Conservation (phyloP, 1,140 invertebrate genomes). For the Microplitis demolitor region DNA sequence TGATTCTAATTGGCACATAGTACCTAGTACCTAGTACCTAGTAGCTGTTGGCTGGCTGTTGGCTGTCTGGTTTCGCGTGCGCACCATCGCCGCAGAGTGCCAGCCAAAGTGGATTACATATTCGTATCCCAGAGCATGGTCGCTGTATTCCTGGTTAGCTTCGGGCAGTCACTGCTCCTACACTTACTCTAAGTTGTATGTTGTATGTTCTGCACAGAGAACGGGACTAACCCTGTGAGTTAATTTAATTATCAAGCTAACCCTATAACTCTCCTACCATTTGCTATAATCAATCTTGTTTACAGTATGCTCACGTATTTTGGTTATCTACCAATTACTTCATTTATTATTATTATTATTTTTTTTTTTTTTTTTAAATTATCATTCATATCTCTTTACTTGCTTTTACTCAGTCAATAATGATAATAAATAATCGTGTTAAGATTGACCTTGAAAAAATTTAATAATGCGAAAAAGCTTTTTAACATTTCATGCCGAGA, state of each 20-base stretch:
- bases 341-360: too few relatives aligned
- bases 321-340: too few relatives aligned
- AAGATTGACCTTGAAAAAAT: background rate
- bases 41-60: background rate
- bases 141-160: background rate
- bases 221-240: background rate
- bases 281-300: constrained; percentile 2
- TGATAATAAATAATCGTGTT: background rate
- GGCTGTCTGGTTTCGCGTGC: constrained; percentile 28
- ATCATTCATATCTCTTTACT: too few relatives aligned
- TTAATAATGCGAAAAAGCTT: constrained; percentile 28
- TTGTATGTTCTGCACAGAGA: background rate
- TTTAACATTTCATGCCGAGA: background rate
- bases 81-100: constrained; percentile 24
- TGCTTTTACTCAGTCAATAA: too few relatives aligned
- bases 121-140: constrained; percentile 6
- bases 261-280: background rate
- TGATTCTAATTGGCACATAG: constrained; percentile 37
- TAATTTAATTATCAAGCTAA: background rate
- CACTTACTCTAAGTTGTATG: constrained; percentile 4
- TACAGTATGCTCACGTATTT: background rate
- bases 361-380: too few relatives aligned
- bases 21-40: constrained; percentile 35
- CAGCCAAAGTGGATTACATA: constrained; percentile 48
- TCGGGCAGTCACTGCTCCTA: background rate